These are phyloP conservation scores for Temnopleurus reevesii DNA, from an alignment of 53 echinoderm and acorn worm species.

Conservation along the genomic window DNA sequence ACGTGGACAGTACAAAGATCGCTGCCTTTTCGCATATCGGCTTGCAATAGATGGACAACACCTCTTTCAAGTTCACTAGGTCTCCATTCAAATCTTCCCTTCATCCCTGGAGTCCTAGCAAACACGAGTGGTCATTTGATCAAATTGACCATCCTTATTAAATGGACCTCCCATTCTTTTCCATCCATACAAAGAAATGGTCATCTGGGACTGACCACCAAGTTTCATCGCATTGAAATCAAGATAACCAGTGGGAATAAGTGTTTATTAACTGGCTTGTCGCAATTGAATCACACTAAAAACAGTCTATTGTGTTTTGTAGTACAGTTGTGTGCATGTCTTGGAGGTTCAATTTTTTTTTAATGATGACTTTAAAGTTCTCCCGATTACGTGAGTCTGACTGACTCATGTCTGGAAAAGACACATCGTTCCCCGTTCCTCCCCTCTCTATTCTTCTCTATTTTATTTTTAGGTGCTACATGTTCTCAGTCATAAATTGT, in stretches of 20 bases:
- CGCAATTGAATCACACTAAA: background rate
- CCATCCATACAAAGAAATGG: background rate
- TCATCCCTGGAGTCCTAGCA: background rate
- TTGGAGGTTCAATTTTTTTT: too few relatives aligned
- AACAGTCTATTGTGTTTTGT: background rate
- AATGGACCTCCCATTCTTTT: background rate
- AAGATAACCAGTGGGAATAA: background rate
- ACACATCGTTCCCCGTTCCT: background rate
- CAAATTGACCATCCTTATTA: constrained; percentile 32
- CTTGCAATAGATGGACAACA: background rate
- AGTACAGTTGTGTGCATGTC: too few relatives aligned
- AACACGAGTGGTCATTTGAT: background rate
- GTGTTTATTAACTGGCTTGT: background rate
- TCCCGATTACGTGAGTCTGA: background rate
- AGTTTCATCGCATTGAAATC: background rate
- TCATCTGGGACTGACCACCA: constrained; percentile 3
- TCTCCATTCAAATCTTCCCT: background rate
- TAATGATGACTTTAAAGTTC: background rate
- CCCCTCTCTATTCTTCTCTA: too few relatives aligned
- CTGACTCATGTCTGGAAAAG: too few relatives aligned
- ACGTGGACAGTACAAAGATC: background rate
- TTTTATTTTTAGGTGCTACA: too few relatives aligned
- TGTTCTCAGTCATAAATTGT: too few relatives aligned
- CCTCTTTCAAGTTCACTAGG: background rate
- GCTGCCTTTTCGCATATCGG: too few relatives aligned